These are phyloP conservation scores for Drosophila mulleri DNA, from an alignment of 2,888 invertebrate genomes.

Conservation along the genomic window DNA sequence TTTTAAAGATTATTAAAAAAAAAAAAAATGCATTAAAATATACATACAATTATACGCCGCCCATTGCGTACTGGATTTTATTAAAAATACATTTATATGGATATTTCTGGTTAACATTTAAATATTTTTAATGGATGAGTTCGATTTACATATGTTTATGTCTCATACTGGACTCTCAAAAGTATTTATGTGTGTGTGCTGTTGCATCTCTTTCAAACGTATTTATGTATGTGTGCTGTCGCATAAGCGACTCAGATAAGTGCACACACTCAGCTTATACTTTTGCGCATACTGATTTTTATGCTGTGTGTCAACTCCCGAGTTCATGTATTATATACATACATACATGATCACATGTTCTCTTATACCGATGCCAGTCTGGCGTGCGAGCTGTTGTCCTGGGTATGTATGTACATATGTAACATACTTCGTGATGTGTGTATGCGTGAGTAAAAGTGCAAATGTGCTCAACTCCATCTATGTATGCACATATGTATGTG, in stretches of 20 bases:
- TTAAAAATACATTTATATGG: slow-evolving; percentile 13
- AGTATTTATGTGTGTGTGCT: not conserved
- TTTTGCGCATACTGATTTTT: not conserved
- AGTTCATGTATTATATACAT: not conserved
- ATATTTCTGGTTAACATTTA: not conserved
- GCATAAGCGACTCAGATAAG: too few species aligned
- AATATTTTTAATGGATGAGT: not conserved
- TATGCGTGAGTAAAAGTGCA: not conserved
- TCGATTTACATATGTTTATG: not conserved
- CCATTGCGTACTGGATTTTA: slow-evolving; percentile 34
- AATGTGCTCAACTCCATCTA: not conserved
- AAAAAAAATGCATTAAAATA: slow-evolving; percentile 57
- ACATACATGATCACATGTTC: not conserved
- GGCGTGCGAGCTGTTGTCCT: not conserved
- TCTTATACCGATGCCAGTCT: not conserved
- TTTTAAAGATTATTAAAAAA: slow-evolving; percentile 57
- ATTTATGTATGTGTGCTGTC: not conserved
- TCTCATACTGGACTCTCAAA: not conserved
- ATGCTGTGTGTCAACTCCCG: not conserved
- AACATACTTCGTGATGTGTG: not conserved
- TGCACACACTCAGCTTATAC: not conserved
- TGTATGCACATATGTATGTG: not conserved
- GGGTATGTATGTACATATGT: not conserved
- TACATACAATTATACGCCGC: slow-evolving; percentile 55
- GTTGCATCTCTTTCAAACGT: not conserved